phyloP scores from a whole-genome alignment of 2,888 invertebrate species.

The Hylaea fasciaria region DNA sequence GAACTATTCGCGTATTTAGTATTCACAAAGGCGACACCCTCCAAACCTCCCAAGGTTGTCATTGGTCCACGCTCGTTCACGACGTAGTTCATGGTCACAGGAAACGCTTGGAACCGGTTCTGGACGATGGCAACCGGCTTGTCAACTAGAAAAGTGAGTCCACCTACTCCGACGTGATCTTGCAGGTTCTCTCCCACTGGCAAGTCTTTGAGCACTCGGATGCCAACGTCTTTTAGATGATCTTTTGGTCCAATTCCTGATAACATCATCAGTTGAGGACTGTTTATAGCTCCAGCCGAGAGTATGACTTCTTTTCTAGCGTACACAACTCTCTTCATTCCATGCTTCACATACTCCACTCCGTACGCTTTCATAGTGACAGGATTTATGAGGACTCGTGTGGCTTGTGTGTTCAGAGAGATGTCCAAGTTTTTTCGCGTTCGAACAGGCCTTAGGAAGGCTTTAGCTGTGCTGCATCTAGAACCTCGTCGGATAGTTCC shows the following conservation, averaged over 20 bases:
- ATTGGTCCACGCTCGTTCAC: conserved; percentile 92
- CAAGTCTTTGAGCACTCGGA: conserved; percentile 90
- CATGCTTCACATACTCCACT: conserved; percentile 91
- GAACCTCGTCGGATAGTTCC: conserved; percentile 91
- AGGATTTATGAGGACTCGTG: conserved; percentile 90
- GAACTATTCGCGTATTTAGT: conserved; percentile 92
- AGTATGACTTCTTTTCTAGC: conserved; percentile 94
- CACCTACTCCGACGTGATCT: conserved; percentile 95
- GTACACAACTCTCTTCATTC: conserved; percentile 87
- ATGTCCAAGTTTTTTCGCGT: conserved; percentile 91
- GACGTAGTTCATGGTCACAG: conserved; percentile 92
- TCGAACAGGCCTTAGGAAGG: conserved; percentile 91
- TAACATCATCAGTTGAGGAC: conserved; percentile 95
- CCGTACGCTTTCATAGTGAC: conserved; percentile 90
- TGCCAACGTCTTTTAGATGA: conserved; percentile 88
- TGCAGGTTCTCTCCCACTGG: conserved; percentile 93
- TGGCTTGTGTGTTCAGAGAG: conserved; percentile 92
- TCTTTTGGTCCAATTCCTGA: conserved; percentile 92
- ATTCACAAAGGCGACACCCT: conserved; percentile 94
- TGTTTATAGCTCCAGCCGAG: conserved; percentile 96
- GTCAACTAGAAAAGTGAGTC: conserved; percentile 91
- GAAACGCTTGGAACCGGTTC: conserved; percentile 90
- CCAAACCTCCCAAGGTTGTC: conserved; percentile 94
- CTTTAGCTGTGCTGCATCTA: conserved; percentile 94
- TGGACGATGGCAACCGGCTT: conserved; percentile 94